phyloP scores from a whole-genome alignment of 2,888 invertebrate genomes.

The Lasius platythorax region DNA sequence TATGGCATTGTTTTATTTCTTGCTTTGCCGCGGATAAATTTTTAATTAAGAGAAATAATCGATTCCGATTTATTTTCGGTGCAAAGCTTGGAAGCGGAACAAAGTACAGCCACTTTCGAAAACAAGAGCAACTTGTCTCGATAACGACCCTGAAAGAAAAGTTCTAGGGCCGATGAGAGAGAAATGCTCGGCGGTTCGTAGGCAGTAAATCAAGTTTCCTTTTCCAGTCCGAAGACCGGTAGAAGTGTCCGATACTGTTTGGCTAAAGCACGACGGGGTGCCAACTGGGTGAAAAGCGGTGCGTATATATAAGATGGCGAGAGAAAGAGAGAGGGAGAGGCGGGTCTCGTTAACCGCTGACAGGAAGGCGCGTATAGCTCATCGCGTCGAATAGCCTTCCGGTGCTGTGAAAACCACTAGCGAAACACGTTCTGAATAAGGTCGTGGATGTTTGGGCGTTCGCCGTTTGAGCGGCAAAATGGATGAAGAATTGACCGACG shows the following conservation, averaged over 20 bases:
- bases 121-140: slow-evolving; percentile 58
- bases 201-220: slow-evolving; percentile 73
- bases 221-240: slow-evolving; percentile 60
- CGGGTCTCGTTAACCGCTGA: slow-evolving; percentile 81
- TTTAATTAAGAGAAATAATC: slow-evolving; percentile 30
- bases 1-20: neutral
- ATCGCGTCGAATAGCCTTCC: slow-evolving; percentile 77
- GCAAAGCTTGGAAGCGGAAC: neutral
- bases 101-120: slow-evolving; percentile 43
- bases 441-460: slow-evolving; percentile 64
- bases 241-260: slow-evolving; percentile 73
- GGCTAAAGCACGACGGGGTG: slow-evolving; percentile 72
- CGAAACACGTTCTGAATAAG: slow-evolving; percentile 70
- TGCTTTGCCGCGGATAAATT: neutral
- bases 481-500: slow-evolving; percentile 64
- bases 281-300: slow-evolving; percentile 71
- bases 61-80: slow-evolving; percentile 8
- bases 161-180: slow-evolving; percentile 41
- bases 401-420: slow-evolving; percentile 74
- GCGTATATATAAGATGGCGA: slow-evolving; percentile 50
- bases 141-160: slow-evolving; percentile 59
- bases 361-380: slow-evolving; percentile 79
- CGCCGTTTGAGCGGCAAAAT: slow-evolving; percentile 63
- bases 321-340: slow-evolving; percentile 48
- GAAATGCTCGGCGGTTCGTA: slow-evolving; percentile 57